phyloP scores from a whole-genome alignment of 2,888 invertebrate genomes.

The Habroteleia sp. region DNA sequence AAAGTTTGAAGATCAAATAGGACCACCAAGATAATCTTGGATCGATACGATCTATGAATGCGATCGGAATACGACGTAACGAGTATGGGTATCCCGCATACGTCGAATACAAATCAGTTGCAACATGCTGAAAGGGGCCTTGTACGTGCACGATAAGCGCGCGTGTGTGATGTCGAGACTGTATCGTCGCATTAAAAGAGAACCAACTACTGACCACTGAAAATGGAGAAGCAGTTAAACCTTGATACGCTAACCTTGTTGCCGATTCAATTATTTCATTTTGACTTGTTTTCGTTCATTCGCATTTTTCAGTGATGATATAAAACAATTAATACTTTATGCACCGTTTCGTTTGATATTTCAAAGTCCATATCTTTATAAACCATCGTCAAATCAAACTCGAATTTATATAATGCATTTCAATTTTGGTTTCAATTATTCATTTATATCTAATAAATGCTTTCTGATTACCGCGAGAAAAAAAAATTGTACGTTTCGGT shows the following conservation, averaged over 20 bases:
- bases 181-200: constrained; percentile 54
- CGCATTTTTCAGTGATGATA: constrained; percentile 17
- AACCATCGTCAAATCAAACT: too few relatives aligned
- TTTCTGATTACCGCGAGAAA: too few relatives aligned
- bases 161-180: constrained; percentile 23
- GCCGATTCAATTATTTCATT: constrained; percentile 60
- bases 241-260: constrained; percentile 60
- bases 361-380: too few relatives aligned
- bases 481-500: too few relatives aligned
- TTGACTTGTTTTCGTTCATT: constrained; percentile 37
- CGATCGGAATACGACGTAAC: constrained; percentile 58
- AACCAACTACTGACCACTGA: constrained; percentile 57
- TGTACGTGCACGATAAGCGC: constrained; percentile 28
- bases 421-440: too few relatives aligned
- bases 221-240: constrained; percentile 61
- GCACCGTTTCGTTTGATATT: not conserved
- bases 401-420: too few relatives aligned
- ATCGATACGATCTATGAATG: constrained; percentile 60
- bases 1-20: constrained; percentile 44
- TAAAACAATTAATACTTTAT: constrained; percentile 4
- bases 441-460: too few relatives aligned
- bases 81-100: constrained; percentile 57
- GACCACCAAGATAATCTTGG: constrained; percentile 54
- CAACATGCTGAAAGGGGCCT: constrained; percentile 49
- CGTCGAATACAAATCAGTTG: constrained; percentile 63